Percentiles rank a stretch among this genome's conserved stretches.
phyloP scores from a whole-genome alignment of 35 echinoderm and acorn worm species.

The Ophioderma brevispina region DNA sequence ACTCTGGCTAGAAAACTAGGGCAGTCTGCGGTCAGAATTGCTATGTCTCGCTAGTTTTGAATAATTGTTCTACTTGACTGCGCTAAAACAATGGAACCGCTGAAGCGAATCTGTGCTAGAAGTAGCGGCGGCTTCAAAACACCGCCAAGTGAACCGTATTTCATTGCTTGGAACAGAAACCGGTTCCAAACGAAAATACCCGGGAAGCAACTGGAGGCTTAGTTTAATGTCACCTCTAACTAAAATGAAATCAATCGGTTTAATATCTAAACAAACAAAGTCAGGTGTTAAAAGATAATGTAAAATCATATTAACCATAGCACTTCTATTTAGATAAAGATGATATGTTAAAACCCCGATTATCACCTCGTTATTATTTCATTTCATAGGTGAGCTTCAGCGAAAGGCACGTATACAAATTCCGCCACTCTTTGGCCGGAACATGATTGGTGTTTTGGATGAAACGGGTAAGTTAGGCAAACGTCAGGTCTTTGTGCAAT shows the following conservation, averaged over 20 bases:
- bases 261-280: not conserved
- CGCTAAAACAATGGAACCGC: too few species aligned
- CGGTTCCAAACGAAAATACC: too few species aligned
- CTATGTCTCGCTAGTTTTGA: too few species aligned
- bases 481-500: constrained; percentile 31
- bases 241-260: not conserved
- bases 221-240: not conserved
- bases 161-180: too few species aligned
- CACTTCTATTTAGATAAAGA: not conserved
- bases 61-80: too few species aligned
- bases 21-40: too few species aligned
- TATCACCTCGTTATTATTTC: not conserved
- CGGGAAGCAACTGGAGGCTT: too few species aligned
- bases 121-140: too few species aligned
- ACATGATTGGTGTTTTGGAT: constrained; percentile 28
- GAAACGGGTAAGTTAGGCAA: constrained; percentile 9
- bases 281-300: not conserved
- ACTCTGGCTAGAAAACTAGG: too few species aligned
- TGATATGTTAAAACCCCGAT: not conserved
- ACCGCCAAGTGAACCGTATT: too few species aligned
- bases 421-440: not conserved
- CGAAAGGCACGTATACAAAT: constrained; percentile 12
- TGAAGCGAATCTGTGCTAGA: too few species aligned
- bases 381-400: constrained; percentile 4
- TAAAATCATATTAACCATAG: not conserved